These are phyloP conservation scores for Cataglyphis livida DNA, from an alignment of 2,888 invertebrate species.

Conservation along the genomic window DNA sequence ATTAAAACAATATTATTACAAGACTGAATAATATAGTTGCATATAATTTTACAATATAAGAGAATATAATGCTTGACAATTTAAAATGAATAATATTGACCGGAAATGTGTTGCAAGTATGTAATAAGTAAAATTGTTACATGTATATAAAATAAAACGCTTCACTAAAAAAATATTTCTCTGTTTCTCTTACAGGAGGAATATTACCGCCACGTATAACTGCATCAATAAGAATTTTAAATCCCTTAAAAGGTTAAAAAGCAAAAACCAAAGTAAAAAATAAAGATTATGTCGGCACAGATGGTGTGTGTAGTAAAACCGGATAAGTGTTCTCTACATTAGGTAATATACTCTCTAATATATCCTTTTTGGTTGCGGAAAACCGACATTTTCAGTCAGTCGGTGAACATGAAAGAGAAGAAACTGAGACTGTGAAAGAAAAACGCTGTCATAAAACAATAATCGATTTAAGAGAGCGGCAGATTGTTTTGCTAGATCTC, in stretches of 20 bases:
- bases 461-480: constrained; percentile 81
- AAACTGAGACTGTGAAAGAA: constrained; percentile 59
- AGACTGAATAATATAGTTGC: not conserved
- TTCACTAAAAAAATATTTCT: not conserved
- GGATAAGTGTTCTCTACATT: constrained; percentile 42
- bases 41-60: not conserved
- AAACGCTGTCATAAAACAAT: constrained; percentile 77
- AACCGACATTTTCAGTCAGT: not conserved
- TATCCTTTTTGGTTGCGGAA: constrained; percentile 14
- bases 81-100: not conserved
- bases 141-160: not conserved
- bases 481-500: constrained; percentile 37
- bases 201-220: not conserved
- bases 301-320: constrained; percentile 45
- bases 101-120: not conserved
- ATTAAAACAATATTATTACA: not conserved
- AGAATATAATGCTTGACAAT: not conserved
- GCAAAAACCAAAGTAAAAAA: not conserved
- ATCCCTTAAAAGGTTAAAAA: not conserved
- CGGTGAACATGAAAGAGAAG: constrained; percentile 8
- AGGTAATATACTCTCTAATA: constrained; percentile 47
- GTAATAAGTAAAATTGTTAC: not conserved
- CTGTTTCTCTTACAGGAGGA: not conserved
- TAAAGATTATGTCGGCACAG: constrained; percentile 14
- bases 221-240: not conserved